Evolutionary conservation across 2,113 vertebrate species (phyloP).

Genomic region (Arothron firmamentum): DNA sequence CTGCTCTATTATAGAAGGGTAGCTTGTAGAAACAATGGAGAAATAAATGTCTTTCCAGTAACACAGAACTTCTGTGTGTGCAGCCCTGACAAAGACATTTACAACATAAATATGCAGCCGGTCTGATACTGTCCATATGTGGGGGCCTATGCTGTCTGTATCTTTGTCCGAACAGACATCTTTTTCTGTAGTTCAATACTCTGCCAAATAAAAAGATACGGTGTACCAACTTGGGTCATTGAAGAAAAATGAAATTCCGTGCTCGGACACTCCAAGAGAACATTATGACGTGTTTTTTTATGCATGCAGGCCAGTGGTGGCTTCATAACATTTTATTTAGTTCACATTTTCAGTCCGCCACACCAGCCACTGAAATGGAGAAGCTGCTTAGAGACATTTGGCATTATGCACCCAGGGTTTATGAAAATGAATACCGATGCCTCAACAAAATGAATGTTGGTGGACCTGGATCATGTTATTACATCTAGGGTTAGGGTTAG

Average conservation of each 20-base stretch:
- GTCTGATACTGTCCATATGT: slow-evolving; percentile 39
- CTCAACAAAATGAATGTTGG: too few species aligned
- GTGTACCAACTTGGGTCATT: slow-evolving; percentile 32
- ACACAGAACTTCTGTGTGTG: too few species aligned
- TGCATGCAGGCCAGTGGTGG: slow-evolving; percentile 37
- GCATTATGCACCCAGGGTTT: background rate
- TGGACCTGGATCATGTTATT: too few species aligned
- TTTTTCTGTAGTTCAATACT: slow-evolving; percentile 41
- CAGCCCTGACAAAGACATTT: slow-evolving; percentile 44
- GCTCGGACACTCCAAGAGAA: slow-evolving; percentile 41
- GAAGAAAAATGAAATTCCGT: slow-evolving; percentile 49
- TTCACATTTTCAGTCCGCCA: slow-evolving; percentile 1
- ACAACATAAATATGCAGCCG: slow-evolving; percentile 33
- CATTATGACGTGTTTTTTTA: slow-evolving; percentile 43
- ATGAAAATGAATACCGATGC: too few species aligned
- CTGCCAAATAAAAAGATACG: slow-evolving; percentile 31
- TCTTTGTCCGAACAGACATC: slow-evolving; percentile 43
- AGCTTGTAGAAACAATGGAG: background rate
- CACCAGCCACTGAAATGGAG: slow-evolving; percentile 1
- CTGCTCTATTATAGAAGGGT: slow-evolving; percentile 15
- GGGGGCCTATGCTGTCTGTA: slow-evolving; percentile 23
- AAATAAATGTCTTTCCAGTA: too few species aligned
- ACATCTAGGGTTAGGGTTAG: too few species aligned
- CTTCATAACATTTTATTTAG: slow-evolving; percentile 42
- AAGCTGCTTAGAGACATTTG: slow-evolving; percentile 16